phyloP scores from a whole-genome alignment of 2,113 vertebrate genomes.

The Callaeas wilsoni region DNA sequence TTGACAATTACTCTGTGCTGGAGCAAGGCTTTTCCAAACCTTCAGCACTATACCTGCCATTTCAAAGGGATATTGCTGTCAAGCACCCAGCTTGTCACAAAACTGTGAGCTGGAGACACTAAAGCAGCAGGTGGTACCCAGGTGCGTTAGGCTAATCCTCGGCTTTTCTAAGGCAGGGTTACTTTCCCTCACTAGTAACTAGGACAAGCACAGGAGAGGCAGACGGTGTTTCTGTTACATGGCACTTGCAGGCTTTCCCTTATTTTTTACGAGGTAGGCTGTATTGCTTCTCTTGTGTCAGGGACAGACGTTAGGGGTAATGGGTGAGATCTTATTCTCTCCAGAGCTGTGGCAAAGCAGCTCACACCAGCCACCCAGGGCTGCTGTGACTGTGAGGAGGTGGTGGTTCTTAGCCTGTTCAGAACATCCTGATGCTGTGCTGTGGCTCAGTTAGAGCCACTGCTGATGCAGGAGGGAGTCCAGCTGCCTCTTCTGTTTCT shows the following conservation, averaged over 20 bases:
- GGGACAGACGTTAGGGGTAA: not conserved
- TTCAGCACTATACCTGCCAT: not conserved
- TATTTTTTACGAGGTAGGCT: not conserved
- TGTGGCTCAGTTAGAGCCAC: not conserved
- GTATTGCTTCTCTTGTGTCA: not conserved
- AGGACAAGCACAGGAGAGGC: not conserved
- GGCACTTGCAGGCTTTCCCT: not conserved
- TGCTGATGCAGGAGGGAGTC: not conserved
- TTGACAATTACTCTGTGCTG: not conserved
- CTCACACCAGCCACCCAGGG: not conserved
- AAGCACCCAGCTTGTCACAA: not conserved
- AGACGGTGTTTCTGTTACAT: not conserved
- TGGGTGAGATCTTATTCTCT: not conserved
- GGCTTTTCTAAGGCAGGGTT: not conserved
- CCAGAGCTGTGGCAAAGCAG: not conserved
- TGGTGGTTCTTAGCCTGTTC: not conserved
- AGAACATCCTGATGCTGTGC: not conserved
- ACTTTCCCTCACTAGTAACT: not conserved
- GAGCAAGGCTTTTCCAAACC: not conserved
- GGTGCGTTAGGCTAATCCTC: not conserved
- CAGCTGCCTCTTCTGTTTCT: not conserved
- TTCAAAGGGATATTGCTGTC: constrained; percentile 18
- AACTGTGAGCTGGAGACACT: constrained; percentile 10
- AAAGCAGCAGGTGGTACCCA: constrained; percentile 22
- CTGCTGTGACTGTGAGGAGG: not conserved